Evolutionary conservation across 2,888 invertebrate genomes (phyloP).

Genomic region (Polydrusus tereticollis): DNA sequence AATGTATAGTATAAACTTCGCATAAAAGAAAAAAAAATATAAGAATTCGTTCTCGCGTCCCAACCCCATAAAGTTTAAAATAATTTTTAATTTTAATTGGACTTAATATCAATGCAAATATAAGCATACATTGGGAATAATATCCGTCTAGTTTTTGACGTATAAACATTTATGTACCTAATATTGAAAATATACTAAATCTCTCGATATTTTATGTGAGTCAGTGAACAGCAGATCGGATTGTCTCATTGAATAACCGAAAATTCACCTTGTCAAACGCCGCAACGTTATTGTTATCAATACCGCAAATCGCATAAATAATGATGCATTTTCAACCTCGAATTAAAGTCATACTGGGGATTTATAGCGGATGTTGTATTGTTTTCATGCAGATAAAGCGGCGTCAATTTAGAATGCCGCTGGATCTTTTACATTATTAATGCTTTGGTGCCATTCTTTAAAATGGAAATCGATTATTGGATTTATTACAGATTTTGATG

Average conservation of each 20-base stretch:
- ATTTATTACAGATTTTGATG: slow-evolving; percentile 44
- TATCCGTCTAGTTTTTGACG: slow-evolving; percentile 27
- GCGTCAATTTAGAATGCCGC: slow-evolving; percentile 42
- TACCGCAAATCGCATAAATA: slow-evolving; percentile 46
- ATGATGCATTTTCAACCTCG: slow-evolving; percentile 43
- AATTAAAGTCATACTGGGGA: slow-evolving; percentile 44
- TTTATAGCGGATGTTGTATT: slow-evolving; percentile 48
- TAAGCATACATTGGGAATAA: too few relatives aligned
- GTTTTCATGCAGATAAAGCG: slow-evolving; percentile 46
- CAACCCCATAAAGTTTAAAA: too few relatives aligned
- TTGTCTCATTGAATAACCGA: slow-evolving; percentile 55
- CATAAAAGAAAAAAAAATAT: too few relatives aligned
- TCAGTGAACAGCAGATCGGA: slow-evolving; percentile 13
- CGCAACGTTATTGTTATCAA: slow-evolving; percentile 36
- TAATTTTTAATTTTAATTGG: too few relatives aligned
- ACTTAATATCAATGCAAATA: too few relatives aligned
- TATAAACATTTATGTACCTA: slow-evolving; percentile 4
- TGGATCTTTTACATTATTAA: slow-evolving; percentile 49
- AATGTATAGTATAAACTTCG: too few relatives aligned
- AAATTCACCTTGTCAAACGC: slow-evolving; percentile 56
- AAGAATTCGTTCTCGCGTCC: too few relatives aligned
- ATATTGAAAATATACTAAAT: slow-evolving; percentile 24
- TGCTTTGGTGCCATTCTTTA: slow-evolving; percentile 45
- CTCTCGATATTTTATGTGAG: slow-evolving; percentile 19
- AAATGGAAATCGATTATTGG: slow-evolving; percentile 44